Evolutionary conservation across 2,888 invertebrate genomes (phyloP).

Genomic region (Pseudococcus longispinus): DNA sequence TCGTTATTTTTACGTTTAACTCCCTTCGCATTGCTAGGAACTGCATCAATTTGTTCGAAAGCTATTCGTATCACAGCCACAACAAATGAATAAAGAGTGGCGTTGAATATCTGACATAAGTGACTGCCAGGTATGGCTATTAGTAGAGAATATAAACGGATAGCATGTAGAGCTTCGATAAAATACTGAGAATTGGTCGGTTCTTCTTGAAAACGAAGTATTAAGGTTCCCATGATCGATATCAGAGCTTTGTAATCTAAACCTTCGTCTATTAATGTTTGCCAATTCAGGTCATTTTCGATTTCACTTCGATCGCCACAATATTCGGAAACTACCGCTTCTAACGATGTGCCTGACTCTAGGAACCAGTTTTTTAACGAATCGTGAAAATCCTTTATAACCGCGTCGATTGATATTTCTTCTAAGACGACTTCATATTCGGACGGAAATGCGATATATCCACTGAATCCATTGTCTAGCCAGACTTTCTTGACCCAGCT

Average conservation of each 20-base stretch:
- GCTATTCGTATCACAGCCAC: conserved; percentile 32
- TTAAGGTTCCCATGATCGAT: conserved; percentile 41
- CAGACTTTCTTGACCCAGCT: conserved; percentile 49
- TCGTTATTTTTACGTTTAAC: conserved; percentile 50
- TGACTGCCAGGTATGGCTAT: conserved; percentile 53
- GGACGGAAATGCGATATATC: conserved; percentile 27
- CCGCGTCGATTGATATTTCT: conserved; percentile 20
- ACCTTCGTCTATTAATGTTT: conserved; percentile 49
- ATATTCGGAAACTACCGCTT: background rate
- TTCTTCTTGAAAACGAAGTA: conserved; percentile 47
- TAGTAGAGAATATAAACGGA: conserved; percentile 41
- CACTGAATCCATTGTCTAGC: conserved; percentile 41
- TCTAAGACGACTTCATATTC: conserved; percentile 47
- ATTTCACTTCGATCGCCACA: background rate
- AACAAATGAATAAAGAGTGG: conserved; percentile 41
- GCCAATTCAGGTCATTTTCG: conserved; percentile 41
- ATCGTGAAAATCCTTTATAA: conserved; percentile 36
- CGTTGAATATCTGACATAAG: conserved; percentile 52
- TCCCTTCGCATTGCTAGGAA: background rate
- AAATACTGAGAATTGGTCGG: conserved; percentile 36
- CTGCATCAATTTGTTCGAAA: conserved; percentile 44
- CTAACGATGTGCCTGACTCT: conserved; percentile 26
- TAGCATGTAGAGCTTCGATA: conserved; percentile 29
- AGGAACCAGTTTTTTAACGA: conserved; percentile 34
- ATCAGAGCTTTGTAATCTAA: conserved; percentile 43